Percentiles rank a stretch among this genome's conserved stretches.
phyloP scores from a whole-genome alignment of 1,140 invertebrate genomes.

The Pectinophora gossypiella region DNA sequence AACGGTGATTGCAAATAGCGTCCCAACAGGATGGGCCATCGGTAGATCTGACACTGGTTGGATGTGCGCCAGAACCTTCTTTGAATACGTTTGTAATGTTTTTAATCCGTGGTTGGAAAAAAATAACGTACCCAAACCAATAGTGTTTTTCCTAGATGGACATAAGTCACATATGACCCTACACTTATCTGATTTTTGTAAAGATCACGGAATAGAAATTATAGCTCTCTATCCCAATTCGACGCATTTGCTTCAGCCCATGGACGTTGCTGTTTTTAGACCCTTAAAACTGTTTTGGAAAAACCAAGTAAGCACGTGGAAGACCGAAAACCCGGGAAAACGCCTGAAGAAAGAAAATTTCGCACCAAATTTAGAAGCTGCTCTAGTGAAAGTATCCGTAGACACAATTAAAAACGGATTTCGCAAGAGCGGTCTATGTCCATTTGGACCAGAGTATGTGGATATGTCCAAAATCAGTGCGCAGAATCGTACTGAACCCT shows the following conservation, averaged over 20 bases:
- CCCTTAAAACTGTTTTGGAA: not conserved
- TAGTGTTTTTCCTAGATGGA: conserved; percentile 51
- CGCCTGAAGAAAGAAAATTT: conserved; percentile 6
- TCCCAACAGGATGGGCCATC: conserved; percentile 39
- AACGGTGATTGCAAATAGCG: not conserved
- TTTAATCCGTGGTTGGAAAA: conserved; percentile 37
- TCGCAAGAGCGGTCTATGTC: not conserved
- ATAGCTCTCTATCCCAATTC: conserved; percentile 57
- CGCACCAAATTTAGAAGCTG: not conserved
- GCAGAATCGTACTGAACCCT: too few species aligned
- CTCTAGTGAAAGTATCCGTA: not conserved
- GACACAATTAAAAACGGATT: not conserved
- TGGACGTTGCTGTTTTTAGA: conserved; percentile 35
- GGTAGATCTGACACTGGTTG: conserved; percentile 40
- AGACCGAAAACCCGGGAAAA: not conserved
- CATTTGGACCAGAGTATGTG: not conserved
- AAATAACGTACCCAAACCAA: conserved; percentile 27
- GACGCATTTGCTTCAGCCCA: conserved; percentile 64
- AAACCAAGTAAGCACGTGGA: not conserved
- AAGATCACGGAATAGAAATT: conserved; percentile 31
- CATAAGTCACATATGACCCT: conserved; percentile 45
- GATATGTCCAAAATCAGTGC: conserved; percentile 3
- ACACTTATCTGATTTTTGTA: conserved; percentile 37
- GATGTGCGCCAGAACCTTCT: conserved; percentile 50
- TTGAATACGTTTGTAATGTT: conserved; percentile 45